phyloP scores from a whole-genome alignment of 2,113 vertebrate genomes.

The Toxostoma redivivum region DNA sequence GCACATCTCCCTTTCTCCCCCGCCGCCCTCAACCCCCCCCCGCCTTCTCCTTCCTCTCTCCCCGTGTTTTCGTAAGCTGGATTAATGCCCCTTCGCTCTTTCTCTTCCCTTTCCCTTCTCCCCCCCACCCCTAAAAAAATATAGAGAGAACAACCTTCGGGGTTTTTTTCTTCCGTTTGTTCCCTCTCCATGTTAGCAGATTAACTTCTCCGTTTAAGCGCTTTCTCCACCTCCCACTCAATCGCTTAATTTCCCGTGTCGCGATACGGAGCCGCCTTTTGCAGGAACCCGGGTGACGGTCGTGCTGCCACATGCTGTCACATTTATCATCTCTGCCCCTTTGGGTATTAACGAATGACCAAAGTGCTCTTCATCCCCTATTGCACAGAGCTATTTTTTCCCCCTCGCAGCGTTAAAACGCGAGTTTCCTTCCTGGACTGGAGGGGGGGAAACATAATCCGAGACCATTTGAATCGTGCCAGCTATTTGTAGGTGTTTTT shows the following conservation, averaged over 20 bases:
- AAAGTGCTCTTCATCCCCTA: not conserved
- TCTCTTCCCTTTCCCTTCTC: not conserved
- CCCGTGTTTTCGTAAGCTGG: slow-evolving; percentile 2
- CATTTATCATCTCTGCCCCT: slow-evolving; percentile 34
- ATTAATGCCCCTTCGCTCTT: slow-evolving; percentile 10
- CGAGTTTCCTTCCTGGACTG: slow-evolving; percentile 15
- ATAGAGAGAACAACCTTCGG: not conserved
- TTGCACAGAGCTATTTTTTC: not conserved
- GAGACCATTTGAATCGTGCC: slow-evolving; percentile 9
- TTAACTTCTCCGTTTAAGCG: slow-evolving; percentile 32
- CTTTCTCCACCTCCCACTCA: slow-evolving; percentile 12
- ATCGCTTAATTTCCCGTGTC: slow-evolving; percentile 38
- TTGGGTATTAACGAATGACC: slow-evolving; percentile 24
- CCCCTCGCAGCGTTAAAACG: not conserved
- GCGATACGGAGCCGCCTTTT: slow-evolving; percentile 40
- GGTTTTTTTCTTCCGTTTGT: not conserved
- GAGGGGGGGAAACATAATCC: not conserved
- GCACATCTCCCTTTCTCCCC: no score
- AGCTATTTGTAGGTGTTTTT: slow-evolving; percentile 59
- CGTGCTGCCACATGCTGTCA: slow-evolving; percentile 41
- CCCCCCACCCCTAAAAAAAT: not conserved
- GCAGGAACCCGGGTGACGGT: slow-evolving; percentile 34
- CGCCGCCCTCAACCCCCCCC: no score
- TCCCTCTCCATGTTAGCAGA: slow-evolving; percentile 32
- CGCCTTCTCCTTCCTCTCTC: no score